Percentiles rank a stretch among this genome's conserved stretches.
Evolutionary conservation across 2,888 invertebrate genomes (phyloP).

Genomic region (Colostygia pectinataria): DNA sequence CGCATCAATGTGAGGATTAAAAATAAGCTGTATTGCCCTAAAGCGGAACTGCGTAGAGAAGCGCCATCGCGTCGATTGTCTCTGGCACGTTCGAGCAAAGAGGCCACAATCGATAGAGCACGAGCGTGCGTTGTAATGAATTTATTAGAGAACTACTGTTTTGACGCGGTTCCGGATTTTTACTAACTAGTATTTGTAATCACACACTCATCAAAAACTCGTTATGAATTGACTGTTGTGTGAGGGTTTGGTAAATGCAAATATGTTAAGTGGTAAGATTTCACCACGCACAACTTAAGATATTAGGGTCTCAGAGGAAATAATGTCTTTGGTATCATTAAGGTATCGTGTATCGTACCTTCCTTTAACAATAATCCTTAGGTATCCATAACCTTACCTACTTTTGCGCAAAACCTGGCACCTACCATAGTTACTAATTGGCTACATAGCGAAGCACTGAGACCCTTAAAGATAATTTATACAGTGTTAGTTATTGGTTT

Average conservation of each 20-base stretch:
- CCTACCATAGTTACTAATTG: not conserved
- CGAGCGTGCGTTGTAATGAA: conserved; percentile 81
- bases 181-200: too few relatives aligned
- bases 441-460: not conserved
- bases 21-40: conserved; percentile 42
- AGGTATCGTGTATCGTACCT: too few relatives aligned
- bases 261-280: too few relatives aligned
- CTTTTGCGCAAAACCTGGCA: not conserved
- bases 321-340: too few relatives aligned
- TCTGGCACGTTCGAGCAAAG: conserved; percentile 79
- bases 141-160: conserved; percentile 73
- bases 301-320: too few relatives aligned
- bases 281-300: too few relatives aligned
- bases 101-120: conserved; percentile 82
- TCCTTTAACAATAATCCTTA: too few relatives aligned
- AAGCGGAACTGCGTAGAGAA: conserved; percentile 70
- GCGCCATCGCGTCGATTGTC: conserved; percentile 80
- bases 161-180: conserved; percentile 43
- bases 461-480: not conserved
- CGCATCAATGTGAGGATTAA: conserved; percentile 5
- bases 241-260: too few relatives aligned
- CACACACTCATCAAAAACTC: too few relatives aligned
- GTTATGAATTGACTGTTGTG: too few relatives aligned
- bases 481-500: conserved; percentile 11
- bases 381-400: too few relatives aligned